A percentile compares a stretch with the other conserved stretches of the same genome.
These are phyloP conservation scores for Drosophila bipectinata DNA, from an alignment of 1,140 invertebrate species.

Conservation along the genomic window DNA sequence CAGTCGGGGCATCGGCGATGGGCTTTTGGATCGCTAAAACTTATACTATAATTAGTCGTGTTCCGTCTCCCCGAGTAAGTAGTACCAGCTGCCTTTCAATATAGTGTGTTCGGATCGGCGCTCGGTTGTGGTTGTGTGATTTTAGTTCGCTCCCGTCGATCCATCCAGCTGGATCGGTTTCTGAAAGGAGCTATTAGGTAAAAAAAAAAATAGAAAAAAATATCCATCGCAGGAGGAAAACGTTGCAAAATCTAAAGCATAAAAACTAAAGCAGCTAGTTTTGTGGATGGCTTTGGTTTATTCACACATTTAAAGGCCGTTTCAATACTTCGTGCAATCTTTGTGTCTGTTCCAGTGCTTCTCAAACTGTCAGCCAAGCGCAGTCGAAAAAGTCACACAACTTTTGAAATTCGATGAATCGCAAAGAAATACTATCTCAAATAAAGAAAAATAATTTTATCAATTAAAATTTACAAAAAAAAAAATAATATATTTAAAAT, in stretches of 20 bases:
- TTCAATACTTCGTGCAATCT: slow-evolving; percentile 6
- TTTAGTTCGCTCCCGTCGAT: slow-evolving; percentile 79
- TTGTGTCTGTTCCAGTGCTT: slow-evolving; percentile 23
- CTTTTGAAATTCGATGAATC: background rate
- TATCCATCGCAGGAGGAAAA: background rate
- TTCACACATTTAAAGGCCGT: background rate
- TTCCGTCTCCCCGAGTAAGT: slow-evolving; percentile 83
- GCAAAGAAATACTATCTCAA: background rate
- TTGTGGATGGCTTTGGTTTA: background rate
- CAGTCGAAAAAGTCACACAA: slow-evolving; percentile 1
- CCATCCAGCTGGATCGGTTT: slow-evolving; percentile 72
- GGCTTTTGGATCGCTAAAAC: slow-evolving; percentile 75
- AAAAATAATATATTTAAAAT: background rate
- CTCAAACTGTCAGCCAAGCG: slow-evolving; percentile 49
- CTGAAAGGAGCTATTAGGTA: slow-evolving; percentile 45
- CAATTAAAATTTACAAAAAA: background rate
- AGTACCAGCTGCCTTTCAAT: slow-evolving; percentile 60
- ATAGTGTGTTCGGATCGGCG: slow-evolving; percentile 43
- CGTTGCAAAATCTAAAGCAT: background rate
- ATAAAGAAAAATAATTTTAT: background rate
- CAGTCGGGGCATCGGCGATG: slow-evolving; percentile 39
- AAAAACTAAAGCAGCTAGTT: background rate
- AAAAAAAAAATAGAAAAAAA: slow-evolving; percentile 7
- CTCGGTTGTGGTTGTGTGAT: slow-evolving; percentile 58
- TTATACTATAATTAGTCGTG: slow-evolving; percentile 84